Percentiles rank a stretch among this genome's conserved stretches.
Evolutionary conservation across 2,797 vertebrate species (phyloP).

Genomic region (Fundulus diaphanus): DNA sequence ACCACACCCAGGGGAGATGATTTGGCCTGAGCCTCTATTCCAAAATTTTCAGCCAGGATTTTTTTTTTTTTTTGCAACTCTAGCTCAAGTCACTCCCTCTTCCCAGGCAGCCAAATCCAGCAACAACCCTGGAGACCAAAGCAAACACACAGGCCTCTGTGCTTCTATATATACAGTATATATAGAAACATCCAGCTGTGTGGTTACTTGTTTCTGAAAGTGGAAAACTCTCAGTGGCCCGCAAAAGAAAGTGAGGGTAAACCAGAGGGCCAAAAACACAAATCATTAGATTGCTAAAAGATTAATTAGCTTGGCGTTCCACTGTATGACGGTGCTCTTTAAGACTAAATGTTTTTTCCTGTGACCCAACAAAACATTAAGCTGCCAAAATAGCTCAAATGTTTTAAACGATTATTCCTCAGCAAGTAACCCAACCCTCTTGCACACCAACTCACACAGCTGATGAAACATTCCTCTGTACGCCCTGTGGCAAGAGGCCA

Average conservation of each 20-base stretch:
- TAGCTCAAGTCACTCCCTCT: constrained; percentile 54
- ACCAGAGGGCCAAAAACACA: not conserved
- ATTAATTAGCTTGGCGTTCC: constrained; percentile 1
- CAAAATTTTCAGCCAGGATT: constrained; percentile 64
- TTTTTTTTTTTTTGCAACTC: constrained; percentile 32
- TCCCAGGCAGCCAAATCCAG: constrained; percentile 56
- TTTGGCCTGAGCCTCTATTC: constrained; percentile 57
- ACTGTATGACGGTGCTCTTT: constrained; percentile 13
- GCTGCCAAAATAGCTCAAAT: not conserved
- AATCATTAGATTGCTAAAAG: constrained; percentile 36
- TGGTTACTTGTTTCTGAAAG: constrained; percentile 19
- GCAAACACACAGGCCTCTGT: constrained; percentile 28
- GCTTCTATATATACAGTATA: constrained; percentile 30
- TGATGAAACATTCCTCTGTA: constrained; percentile 26
- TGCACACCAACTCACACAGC: constrained; percentile 4
- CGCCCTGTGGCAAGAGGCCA: constrained; percentile 31
- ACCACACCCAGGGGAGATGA: constrained; percentile 71
- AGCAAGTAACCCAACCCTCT: constrained; percentile 1
- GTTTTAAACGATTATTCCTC: constrained; percentile 24
- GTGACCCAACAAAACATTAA: constrained; percentile 14
- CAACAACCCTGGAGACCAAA: constrained; percentile 37
- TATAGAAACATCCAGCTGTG: constrained; percentile 5
- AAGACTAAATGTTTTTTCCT: constrained; percentile 57
- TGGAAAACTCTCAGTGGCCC: constrained; percentile 42
- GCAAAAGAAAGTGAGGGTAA: constrained; percentile 16